Conservation (phyloP, 2,113 vertebrate species). For the Misgurnus anguillicaudatus region DNA sequence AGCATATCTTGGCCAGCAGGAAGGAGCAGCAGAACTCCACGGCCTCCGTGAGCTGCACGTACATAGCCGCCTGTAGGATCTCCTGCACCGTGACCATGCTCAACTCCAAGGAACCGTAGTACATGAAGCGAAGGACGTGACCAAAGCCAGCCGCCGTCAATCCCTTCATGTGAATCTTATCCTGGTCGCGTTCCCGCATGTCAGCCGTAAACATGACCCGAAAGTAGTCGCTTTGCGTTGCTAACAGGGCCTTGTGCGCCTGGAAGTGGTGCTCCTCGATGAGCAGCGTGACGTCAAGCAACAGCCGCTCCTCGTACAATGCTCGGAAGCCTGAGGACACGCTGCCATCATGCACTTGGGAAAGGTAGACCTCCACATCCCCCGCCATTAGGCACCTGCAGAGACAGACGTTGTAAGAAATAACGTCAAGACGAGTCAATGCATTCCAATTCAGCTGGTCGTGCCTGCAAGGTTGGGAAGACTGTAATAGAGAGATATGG, state of each 20-base stretch:
- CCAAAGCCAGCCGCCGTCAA: constrained; percentile 96
- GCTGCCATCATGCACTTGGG: constrained; percentile 96
- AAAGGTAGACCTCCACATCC: constrained; percentile 99
- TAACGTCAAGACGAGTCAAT: neutral
- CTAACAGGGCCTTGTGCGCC: constrained; percentile 97
- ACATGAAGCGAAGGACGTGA: constrained; percentile 98
- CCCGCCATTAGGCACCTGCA: constrained; percentile 97
- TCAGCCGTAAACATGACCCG: constrained; percentile 99
- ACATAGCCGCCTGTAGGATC: constrained; percentile 99
- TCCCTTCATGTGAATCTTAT: constrained; percentile 99
- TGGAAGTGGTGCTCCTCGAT: constrained; percentile 99
- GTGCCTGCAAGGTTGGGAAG: neutral
- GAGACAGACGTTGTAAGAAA: constrained; percentile 36
- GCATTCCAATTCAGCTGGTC: constrained; percentile 3
- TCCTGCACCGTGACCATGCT: constrained; percentile 98
- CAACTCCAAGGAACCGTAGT: constrained; percentile 98
- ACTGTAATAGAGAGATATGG: constrained; percentile 2
- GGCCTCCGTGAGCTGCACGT: constrained; percentile 97
- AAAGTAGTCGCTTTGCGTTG: constrained; percentile 99
- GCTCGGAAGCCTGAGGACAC: constrained; percentile 98
- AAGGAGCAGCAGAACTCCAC: constrained; percentile 99
- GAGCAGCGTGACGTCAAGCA: constrained; percentile 96
- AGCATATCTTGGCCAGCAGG: constrained; percentile 96
- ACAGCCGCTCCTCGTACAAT: constrained; percentile 95
- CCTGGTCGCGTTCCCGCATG: constrained; percentile 98